Conservation (phyloP, 2,113 vertebrate species). For the Tursiops truncatus region DNA sequence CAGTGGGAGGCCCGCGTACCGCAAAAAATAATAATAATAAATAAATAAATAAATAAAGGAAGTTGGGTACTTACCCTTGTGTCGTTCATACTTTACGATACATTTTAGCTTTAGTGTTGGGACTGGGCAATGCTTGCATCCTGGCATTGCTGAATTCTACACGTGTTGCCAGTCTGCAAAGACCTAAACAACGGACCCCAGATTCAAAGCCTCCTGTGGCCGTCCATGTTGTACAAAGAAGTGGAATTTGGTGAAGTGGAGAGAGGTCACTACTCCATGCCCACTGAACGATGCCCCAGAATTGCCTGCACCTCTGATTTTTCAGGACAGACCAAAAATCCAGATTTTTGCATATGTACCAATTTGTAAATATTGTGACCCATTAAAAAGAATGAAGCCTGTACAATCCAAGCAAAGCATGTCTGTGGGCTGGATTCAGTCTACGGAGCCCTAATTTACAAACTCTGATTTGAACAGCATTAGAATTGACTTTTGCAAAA, state of each 20-base stretch:
- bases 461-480: too few species aligned
- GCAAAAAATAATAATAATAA: too few species aligned
- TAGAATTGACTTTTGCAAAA: too few species aligned
- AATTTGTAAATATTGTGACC: background rate
- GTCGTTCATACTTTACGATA: background rate
- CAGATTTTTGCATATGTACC: background rate
- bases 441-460: background rate
- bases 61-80: background rate
- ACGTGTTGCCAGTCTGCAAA: fast-evolving
- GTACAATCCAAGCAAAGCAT: fast-evolving
- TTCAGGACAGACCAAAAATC: background rate
- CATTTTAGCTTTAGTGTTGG: background rate
- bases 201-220: background rate
- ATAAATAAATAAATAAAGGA: too few species aligned
- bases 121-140: fast-evolving
- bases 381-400: background rate
- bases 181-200: background rate
- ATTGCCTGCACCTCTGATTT: background rate
- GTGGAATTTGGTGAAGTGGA: fast-evolving
- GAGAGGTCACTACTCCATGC: fast-evolving
- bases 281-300: fast-evolving
- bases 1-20: too few species aligned
- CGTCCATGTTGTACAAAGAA: background rate
- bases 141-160: background rate
- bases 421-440: fast-evolving